Evolutionary conservation across 2,888 invertebrate genomes (phyloP).

Genomic region (Venusia cambrica): DNA sequence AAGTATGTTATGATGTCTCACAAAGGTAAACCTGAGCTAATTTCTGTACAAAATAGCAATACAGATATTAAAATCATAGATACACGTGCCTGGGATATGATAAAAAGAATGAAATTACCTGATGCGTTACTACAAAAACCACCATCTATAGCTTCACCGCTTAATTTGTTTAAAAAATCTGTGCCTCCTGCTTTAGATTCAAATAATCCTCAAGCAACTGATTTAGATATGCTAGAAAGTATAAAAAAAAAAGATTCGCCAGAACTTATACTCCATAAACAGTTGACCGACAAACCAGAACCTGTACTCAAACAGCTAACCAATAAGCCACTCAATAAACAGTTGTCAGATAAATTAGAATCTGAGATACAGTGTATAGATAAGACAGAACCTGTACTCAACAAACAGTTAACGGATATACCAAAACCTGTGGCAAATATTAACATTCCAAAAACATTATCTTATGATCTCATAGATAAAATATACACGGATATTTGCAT

Average conservation of each 20-base stretch:
- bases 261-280: constrained; percentile 12
- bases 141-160: neutral
- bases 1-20: constrained; percentile 46
- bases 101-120: constrained; percentile 39
- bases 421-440: constrained; percentile 7
- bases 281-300: constrained; percentile 11
- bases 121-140: constrained; percentile 38
- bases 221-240: neutral
- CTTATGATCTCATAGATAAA: constrained; percentile 32
- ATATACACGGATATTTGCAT: constrained; percentile 47
- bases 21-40: constrained; percentile 40
- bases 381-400: constrained; percentile 1
- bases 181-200: neutral
- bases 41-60: constrained; percentile 41
- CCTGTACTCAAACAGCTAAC: neutral
- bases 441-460: constrained; percentile 1
- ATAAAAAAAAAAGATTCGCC: no score
- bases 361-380: no score
- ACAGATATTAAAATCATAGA: constrained; percentile 46
- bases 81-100: constrained; percentile 41
- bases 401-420: constrained; percentile 20
- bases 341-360: no score
- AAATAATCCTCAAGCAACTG: neutral
- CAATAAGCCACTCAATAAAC: no score
- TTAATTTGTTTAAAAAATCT: constrained; percentile 9